Conservation (phyloP, 2,888 invertebrate genomes). For the Leptura quadrifasciata region DNA sequence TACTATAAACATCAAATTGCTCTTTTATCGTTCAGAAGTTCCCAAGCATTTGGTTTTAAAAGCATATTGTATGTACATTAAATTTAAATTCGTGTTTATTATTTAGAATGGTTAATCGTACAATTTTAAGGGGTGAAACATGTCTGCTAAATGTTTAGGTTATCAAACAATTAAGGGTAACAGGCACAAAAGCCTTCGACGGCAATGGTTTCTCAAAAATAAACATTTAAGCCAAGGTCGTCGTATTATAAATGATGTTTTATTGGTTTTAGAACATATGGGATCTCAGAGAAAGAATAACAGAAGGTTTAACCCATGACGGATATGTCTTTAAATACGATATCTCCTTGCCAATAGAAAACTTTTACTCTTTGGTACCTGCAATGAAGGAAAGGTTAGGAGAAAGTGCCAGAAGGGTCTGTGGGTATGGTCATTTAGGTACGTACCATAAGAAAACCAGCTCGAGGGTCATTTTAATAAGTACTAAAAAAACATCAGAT, state of each 20-base stretch:
- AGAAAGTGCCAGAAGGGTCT: constrained; percentile 79
- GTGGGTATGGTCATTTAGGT: constrained; percentile 97
- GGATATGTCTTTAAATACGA: constrained; percentile 98
- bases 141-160: background rate
- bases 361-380: constrained; percentile 91
- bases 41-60: too few relatives aligned
- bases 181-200: background rate
- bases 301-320: constrained; percentile 84
- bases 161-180: background rate
- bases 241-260: background rate
- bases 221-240: background rate
- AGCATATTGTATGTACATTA: background rate
- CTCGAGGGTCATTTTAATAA: too few relatives aligned
- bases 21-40: too few relatives aligned
- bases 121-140: background rate
- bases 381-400: constrained; percentile 81
- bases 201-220: background rate
- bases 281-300: constrained; percentile 90
- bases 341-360: constrained; percentile 88
- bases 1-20: too few relatives aligned
- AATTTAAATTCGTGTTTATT: background rate
- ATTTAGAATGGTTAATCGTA: background rate
- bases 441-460: too few relatives aligned
- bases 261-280: constrained; percentile 80
- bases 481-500: too few relatives aligned